These are phyloP conservation scores for Spea hammondii DNA, from an alignment of 2,797 vertebrate species.

Conservation along the genomic window DNA sequence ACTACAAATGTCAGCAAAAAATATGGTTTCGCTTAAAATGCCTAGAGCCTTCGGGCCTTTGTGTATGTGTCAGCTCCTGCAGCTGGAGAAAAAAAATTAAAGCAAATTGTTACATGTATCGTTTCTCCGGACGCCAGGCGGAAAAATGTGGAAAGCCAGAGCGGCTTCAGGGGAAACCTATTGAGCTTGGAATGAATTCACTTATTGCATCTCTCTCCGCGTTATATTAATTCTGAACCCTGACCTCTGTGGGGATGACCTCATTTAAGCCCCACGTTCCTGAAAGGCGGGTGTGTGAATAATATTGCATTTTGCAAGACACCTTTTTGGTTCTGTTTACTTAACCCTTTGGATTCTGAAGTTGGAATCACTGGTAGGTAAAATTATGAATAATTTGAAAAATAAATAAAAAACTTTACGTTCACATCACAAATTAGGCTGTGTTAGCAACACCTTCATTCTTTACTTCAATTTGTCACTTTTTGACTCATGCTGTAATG, in stretches of 20 bases:
- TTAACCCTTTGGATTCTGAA: not conserved
- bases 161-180: conserved; percentile 26
- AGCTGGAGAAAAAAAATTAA: conserved; percentile 33
- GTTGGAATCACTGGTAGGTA: too few species aligned
- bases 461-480: too few species aligned
- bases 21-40: conserved; percentile 31
- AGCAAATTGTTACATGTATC: conserved; percentile 26
- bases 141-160: conserved; percentile 31
- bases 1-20: conserved; percentile 25
- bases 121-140: conserved; percentile 25
- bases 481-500: too few species aligned
- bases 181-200: conserved; percentile 17
- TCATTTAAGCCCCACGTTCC: conserved; percentile 28
- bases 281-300: conserved; percentile 26
- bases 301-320: not conserved
- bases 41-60: conserved; percentile 6
- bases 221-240: conserved; percentile 36
- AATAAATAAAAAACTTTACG: too few species aligned
- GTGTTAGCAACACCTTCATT: too few species aligned
- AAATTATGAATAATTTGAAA: too few species aligned
- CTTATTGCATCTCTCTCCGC: conserved; percentile 3
- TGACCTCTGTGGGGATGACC: conserved; percentile 23
- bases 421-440: too few species aligned
- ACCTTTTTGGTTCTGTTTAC: not conserved
- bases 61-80: conserved; percentile 14